Evolutionary conservation across 2,797 vertebrate species (phyloP), one percentile per base, ranked within the genome.

Genomic region (Hyperoplus lanceolatus): DNA sequence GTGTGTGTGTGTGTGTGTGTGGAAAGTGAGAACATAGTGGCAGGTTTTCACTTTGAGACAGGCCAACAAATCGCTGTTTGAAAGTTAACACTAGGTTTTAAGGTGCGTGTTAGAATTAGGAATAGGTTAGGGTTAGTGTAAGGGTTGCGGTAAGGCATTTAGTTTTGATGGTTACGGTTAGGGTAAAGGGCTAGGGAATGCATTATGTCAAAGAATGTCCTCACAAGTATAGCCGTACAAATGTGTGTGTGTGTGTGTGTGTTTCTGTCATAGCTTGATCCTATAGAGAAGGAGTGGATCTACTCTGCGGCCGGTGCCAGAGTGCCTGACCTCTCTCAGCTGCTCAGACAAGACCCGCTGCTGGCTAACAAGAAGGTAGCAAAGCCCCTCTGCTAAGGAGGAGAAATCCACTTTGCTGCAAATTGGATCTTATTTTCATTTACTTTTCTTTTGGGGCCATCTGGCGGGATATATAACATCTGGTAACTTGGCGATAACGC

Each of bases 221-320:
- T 29, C 29, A 29, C 29, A 29, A 29, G 29, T 29, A 29, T 29
- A 29, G 29, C 29, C 29, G 3, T 29, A 29, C 29, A 29, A 29
- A 29, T 79, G 10, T 76, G 62, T 70, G 49, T 16, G 29, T 56
- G 41, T 51, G 39, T 41, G n/a, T 18, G 15, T 39, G 46, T 2
- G 38, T 49, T 42, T 78, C 48, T 77, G 63, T 62, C 48, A 4
- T 68, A 96, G 95, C 88, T 96, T 93, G 95, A 96, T 82, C 95
- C 95, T 0, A 74, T 94, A 81, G 96, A 96, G 79, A 96, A 96
- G 82, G 95, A 96, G 68, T 96, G 96, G 96, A 95, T 96, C 83
- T 96, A 96, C 85, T 95, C 92, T 0, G 95, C 95, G 1, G 95
- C 96, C 0, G 93, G 94, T 1, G 95, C 94, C 68, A 89, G 92